Base-by-base conservation (phyloP, 2,113 vertebrate species). In the Nycticebus coucang region DNA sequence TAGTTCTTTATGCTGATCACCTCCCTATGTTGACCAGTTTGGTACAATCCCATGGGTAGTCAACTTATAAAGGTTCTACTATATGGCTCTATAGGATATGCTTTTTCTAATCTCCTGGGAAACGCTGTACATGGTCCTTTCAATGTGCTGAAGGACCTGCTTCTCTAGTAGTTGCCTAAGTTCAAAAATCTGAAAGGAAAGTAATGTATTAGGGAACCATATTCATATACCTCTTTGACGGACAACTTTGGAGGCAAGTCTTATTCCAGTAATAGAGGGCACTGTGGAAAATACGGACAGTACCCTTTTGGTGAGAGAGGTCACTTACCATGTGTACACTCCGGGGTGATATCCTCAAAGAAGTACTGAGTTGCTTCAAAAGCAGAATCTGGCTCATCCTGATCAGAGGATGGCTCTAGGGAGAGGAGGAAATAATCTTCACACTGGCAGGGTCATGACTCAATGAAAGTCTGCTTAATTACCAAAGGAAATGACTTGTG, bases 291-390 rank as follows among this genome's bases (percentile, higher is more conserved):
- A 59, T 22, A 26, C 75, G 21, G 13, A 57, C 0, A 55, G 11
- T 14, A 30, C 0, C 19, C 2, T 45, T 14, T 45, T 14, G 55
- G 6, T 0, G 86, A 72, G 17, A 33, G 86, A 59, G 57, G 66
- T 33, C 92, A 71, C 99, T 80, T 98, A 99, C 99, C 99, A 0
- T 99, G 98, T 4, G 99, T 99, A 28, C 99, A 99, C 80, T 99
- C 99, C 12, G 99, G 99, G 35, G 99, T 99, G 96, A 99, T 99
- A 96, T 99, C 99, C 98, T 99, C 99, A 98, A 99, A 99, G 97
- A 99, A 99, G 98, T 99, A 99, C 96, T 99, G 99, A 33, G 99
- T 99, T 24, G 99, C 99, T 98, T 99, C 99, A 89, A 99, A 99
- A 59, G 99, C 99, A 21, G 99, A 99, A 97, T 99, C 99, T 0